phyloP scores from a whole-genome alignment of 2,797 vertebrate genomes.

The Onychomys torridus region DNA sequence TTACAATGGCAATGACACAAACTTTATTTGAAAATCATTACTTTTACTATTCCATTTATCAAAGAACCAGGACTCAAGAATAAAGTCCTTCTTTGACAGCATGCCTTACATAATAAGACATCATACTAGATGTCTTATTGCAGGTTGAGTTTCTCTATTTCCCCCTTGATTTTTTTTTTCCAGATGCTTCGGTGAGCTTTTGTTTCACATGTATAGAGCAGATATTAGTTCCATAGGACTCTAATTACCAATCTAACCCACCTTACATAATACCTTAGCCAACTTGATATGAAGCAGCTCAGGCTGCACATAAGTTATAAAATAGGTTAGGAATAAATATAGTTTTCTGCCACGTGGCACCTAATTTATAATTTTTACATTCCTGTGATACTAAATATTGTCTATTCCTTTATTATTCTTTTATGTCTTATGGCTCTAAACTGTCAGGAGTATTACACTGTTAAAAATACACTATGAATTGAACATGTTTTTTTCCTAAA shows the following conservation, averaged over 20 bases:
- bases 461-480: conserved; percentile 65
- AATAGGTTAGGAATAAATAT: conserved; percentile 36
- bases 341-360: conserved; percentile 34
- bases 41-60: conserved; percentile 5
- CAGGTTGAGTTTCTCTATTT: neutral
- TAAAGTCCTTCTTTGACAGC: neutral
- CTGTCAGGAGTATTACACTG: conserved; percentile 45
- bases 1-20: neutral
- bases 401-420: conserved; percentile 44
- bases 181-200: neutral
- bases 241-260: neutral
- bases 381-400: conserved; percentile 55
- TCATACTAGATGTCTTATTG: neutral
- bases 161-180: neutral
- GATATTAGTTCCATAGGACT: neutral
- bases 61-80: neutral
- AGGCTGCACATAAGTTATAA: conserved; percentile 29
- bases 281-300: neutral
- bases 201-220: neutral
- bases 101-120: neutral
- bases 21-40: neutral
- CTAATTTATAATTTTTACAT: conserved; percentile 53
- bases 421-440: conserved; percentile 45
- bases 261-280: neutral
- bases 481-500: conserved; percentile 70